These are phyloP conservation scores for Burhinus oedicnemus DNA, from an alignment of 2,113 vertebrate species.

Conservation along the genomic window DNA sequence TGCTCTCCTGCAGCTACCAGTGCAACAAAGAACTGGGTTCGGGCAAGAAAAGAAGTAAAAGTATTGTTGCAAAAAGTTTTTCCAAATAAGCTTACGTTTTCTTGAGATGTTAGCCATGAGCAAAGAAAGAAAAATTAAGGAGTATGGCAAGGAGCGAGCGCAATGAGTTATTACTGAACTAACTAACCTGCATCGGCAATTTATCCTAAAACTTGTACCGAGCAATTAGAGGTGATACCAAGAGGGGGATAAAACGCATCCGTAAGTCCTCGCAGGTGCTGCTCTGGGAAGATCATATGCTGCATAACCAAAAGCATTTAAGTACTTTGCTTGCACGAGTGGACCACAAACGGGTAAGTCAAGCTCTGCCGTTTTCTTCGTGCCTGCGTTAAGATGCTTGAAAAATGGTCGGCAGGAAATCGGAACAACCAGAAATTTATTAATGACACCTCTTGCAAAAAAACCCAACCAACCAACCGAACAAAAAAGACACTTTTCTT, in stretches of 20 bases:
- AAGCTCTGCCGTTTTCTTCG: not conserved
- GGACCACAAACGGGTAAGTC: not conserved
- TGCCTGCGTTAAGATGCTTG: not conserved
- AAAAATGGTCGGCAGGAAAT: not conserved
- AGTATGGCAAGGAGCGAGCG: not conserved
- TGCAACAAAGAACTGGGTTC: constrained; percentile 17
- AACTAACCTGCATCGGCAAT: not conserved
- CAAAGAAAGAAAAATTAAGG: not conserved
- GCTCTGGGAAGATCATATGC: not conserved
- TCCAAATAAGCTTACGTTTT: not conserved
- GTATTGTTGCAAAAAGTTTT: constrained; percentile 10
- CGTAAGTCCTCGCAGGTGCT: not conserved
- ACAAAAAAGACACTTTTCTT: not conserved
- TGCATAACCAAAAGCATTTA: not conserved
- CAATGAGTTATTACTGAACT: not conserved
- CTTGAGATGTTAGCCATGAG: not conserved
- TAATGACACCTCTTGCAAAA: not conserved
- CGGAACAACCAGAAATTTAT: not conserved
- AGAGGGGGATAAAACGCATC: not conserved
- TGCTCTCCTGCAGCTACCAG: not conserved
- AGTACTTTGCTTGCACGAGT: not conserved
- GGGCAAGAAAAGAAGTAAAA: not conserved
- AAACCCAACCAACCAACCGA: no score
- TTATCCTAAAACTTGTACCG: not conserved
- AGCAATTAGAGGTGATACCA: not conserved